A percentile compares a stretch with the other conserved stretches of the same genome.
phyloP scores from a whole-genome alignment of 23 tunicate genomes.

The Styela plicata region DNA sequence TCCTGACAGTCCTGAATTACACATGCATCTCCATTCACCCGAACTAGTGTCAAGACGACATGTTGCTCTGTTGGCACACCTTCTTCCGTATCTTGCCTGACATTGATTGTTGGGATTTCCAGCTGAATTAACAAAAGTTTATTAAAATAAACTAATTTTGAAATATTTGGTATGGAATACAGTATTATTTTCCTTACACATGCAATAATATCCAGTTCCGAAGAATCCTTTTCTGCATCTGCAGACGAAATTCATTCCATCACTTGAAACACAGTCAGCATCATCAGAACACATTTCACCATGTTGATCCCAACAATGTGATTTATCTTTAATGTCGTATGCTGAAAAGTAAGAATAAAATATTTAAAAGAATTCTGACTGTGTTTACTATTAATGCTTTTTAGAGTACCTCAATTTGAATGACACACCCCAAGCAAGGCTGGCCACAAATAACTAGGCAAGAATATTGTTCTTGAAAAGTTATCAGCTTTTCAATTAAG shows the following conservation, averaged over 20 bases:
- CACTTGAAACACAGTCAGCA: conserved; percentile 16
- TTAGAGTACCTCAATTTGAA: too few relatives aligned
- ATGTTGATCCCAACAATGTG: conserved; percentile 18
- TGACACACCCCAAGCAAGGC: too few relatives aligned
- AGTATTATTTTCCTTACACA: background rate
- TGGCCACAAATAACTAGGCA: too few relatives aligned
- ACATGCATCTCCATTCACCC: background rate
- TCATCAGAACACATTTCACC: conserved; percentile 3
- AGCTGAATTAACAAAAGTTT: background rate
- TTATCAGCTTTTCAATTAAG: too few relatives aligned
- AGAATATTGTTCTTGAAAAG: too few relatives aligned
- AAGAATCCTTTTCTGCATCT: conserved; percentile 16
- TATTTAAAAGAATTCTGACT: too few relatives aligned
- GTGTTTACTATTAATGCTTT: too few relatives aligned
- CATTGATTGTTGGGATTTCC: conserved; percentile 7
- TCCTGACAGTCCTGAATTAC: conserved; percentile 1
- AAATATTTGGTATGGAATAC: too few relatives aligned
- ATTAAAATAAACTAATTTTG: too few relatives aligned
- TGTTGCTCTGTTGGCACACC: conserved; percentile 5
- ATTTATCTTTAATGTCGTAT: background rate
- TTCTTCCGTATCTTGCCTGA: background rate
- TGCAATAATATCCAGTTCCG: conserved; percentile 28
- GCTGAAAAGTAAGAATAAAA: background rate
- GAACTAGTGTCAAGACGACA: background rate
- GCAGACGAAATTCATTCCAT: background rate